A percentile compares a stretch with the other conserved stretches of the same genome.
Evolutionary conservation across 2,797 vertebrate genomes (phyloP).

Genomic region (Acanthurus leucopareius): DNA sequence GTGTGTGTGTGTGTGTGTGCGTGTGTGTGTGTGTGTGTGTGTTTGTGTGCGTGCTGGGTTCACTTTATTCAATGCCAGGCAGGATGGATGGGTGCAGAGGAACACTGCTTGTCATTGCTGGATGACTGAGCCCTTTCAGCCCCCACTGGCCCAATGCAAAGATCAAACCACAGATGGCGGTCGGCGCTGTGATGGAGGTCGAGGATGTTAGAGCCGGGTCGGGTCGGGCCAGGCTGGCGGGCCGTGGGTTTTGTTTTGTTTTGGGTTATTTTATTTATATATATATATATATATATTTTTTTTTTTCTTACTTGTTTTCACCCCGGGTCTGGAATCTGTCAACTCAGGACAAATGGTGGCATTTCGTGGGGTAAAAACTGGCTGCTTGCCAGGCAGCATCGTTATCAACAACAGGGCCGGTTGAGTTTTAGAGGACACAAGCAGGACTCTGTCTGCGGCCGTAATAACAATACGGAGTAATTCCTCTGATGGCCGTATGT

Average conservation of each 20-base stretch:
- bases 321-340: conserved; percentile 74
- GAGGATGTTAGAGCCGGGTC: conserved; percentile 45
- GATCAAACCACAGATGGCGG: conserved; percentile 71
- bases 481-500: conserved; percentile 9
- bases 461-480: conserved; percentile 34
- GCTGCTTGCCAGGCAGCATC: conserved; percentile 58
- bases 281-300: conserved; percentile 9
- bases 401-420: conserved; percentile 70
- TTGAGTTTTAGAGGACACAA: conserved; percentile 69
- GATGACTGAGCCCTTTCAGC: conserved; percentile 76
- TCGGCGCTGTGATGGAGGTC: conserved; percentile 60
- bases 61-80: conserved; percentile 45
- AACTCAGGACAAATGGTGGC: conserved; percentile 74
- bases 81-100: conserved; percentile 59
- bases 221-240: conserved; percentile 32
- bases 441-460: conserved; percentile 42
- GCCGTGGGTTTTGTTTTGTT: conserved; percentile 14
- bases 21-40: conserved; percentile 7
- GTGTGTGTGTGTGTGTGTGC: conserved; percentile 13
- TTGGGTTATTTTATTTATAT: not conserved
- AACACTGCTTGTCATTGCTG: conserved; percentile 74
- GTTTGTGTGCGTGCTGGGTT: too few species aligned
- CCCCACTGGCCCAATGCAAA: conserved; percentile 50
- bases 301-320: conserved; percentile 53
- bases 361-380: conserved; percentile 63